These are phyloP conservation scores for Microctenopoma stevenorrisi DNA, from an alignment of 2,797 vertebrate species.

Conservation along the genomic window DNA sequence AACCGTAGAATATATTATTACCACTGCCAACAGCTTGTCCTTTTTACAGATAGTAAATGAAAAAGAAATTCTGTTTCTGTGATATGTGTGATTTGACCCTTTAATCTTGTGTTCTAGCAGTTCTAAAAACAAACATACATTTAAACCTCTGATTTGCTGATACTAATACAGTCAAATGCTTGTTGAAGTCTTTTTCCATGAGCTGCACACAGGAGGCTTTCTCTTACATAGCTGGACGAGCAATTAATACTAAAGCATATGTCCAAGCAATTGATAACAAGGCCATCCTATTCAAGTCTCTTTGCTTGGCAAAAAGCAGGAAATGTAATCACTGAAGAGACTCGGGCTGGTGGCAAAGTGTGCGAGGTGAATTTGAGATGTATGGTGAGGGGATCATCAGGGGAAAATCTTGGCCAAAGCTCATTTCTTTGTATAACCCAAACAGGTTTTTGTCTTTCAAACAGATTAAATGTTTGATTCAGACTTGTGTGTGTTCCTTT, in stretches of 20 bases:
- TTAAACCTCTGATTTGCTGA: constrained; percentile 28
- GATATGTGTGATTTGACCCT: neutral
- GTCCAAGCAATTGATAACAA: constrained; percentile 71
- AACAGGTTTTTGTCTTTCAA: constrained; percentile 59
- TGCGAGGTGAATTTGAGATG: constrained; percentile 60
- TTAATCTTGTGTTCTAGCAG: neutral
- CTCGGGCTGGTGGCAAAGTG: constrained; percentile 38
- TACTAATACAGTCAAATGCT: constrained; percentile 10
- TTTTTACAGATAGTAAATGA: neutral
- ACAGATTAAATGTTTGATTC: constrained; percentile 63
- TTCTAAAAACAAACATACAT: constrained; percentile 10
- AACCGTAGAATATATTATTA: neutral
- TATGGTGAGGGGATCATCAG: constrained; percentile 31
- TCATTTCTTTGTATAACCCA: constrained; percentile 54
- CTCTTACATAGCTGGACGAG: constrained; percentile 69
- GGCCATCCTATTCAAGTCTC: constrained; percentile 56
- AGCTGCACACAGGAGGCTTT: constrained; percentile 31
- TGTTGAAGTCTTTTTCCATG: constrained; percentile 25
- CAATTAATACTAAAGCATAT: constrained; percentile 68
- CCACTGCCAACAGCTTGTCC: neutral
- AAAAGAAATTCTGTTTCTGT: neutral
- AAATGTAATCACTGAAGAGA: constrained; percentile 64
- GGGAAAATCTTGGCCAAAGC: constrained; percentile 38
- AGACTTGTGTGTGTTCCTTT: constrained; percentile 66
- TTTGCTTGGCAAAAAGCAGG: constrained; percentile 52